Evolutionary conservation across 1,140 invertebrate species (phyloP), one percentile per base, ranked within the genome.

Genomic region (Pectinophora gossypiella): DNA sequence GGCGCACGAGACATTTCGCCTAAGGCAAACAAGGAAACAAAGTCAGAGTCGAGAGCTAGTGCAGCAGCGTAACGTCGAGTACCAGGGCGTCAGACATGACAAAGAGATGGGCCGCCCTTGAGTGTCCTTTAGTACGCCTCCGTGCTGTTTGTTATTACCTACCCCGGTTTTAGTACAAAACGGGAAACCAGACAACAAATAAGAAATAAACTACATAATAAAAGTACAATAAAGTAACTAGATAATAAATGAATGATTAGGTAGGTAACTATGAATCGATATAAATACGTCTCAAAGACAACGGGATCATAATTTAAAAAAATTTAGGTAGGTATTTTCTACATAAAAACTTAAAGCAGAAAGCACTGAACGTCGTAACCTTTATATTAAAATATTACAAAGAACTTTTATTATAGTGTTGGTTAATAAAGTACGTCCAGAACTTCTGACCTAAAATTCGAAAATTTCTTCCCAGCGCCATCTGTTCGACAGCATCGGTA

Each of bases 1-100:
- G 7, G n/a, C 27, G n/a, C 4, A 23, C 22, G n/a, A 1, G 27
- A 32, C 27, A 32, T 32, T 32, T 32, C 27, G 27, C 27, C 7
- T n/a, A 7, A n/a, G 27, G 27, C n/a, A 32, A 32, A 32, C 27
- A 32, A 32, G n/a, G 4, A 40, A 49, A 65, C 47, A 58, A 64
- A 61, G 61, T 40, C 36, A 15, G 9, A 10, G 19, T 20, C 42
- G 20, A 51, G 27, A 42, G 47, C 36, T 40, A 27, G 51, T 50
- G 43, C 48, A 48, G 56, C 46, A 40, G 22, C 38, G 45, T 35
- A 22, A 35, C 35, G 22, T 51, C 22, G 16, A 27, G 50, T 32
- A 52, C 50, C 43, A 46, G 50, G 32, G 18, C 23, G 15, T 13
- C 23, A 44, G 23, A 45, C 23, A 12, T 19, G 40, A 44, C 42